Evolutionary conservation across 2,797 vertebrate species (phyloP).

Genomic region (Crocodylus rhombifer): DNA sequence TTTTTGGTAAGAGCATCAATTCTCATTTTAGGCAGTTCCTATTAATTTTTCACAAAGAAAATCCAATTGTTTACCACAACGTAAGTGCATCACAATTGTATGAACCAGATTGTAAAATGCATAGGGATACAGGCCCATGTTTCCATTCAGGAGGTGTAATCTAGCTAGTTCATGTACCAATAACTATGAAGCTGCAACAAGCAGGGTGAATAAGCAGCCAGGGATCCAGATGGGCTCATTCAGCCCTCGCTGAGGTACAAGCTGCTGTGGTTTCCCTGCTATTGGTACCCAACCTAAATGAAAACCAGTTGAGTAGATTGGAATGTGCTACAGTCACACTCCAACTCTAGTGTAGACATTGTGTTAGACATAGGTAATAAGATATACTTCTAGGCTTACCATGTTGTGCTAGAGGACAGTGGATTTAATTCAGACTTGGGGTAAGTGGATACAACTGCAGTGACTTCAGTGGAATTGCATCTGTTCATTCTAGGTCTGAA

Average conservation of each 20-base stretch:
- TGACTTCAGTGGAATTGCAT: background rate
- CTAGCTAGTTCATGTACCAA: background rate
- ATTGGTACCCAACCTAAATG: background rate
- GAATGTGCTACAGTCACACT: fast-evolving
- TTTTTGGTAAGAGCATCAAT: background rate
- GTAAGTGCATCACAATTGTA: background rate
- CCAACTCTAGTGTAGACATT: background rate
- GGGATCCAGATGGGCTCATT: too few relatives aligned
- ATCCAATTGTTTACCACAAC: background rate
- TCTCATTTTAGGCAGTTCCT: background rate
- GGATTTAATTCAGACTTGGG: background rate
- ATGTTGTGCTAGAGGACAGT: background rate
- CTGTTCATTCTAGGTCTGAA: background rate
- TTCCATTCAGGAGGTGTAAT: fast-evolving
- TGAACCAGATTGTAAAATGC: fast-evolving
- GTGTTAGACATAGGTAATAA: background rate
- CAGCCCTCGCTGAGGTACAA: background rate
- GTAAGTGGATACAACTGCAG: background rate
- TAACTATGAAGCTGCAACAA: fast-evolving
- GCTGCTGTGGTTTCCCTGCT: background rate
- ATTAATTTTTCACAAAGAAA: background rate
- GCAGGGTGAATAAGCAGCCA: fast-evolving
- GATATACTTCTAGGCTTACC: background rate
- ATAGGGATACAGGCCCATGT: background rate
- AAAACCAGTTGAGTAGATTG: background rate